Evolutionary conservation across 2,888 invertebrate species (phyloP).

Genomic region (Mythimna pallens): DNA sequence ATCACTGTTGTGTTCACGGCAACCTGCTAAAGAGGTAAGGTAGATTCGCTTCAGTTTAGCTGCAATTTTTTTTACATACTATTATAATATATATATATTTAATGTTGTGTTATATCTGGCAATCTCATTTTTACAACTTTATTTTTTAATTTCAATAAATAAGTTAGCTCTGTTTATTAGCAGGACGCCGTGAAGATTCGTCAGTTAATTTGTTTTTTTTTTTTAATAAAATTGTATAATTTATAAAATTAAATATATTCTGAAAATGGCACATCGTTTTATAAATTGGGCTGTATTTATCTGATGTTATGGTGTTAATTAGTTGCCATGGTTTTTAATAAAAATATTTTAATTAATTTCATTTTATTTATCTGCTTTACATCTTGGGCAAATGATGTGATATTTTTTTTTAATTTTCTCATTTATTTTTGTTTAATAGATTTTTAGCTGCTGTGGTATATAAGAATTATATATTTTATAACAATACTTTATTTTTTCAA

Average conservation of each 20-base stretch:
- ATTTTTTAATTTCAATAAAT: slow-evolving; percentile 35
- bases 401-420: too few relatives aligned
- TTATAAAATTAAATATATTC: slow-evolving; percentile 58
- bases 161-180: slow-evolving; percentile 27
- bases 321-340: slow-evolving; percentile 18
- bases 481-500: background rate
- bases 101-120: background rate
- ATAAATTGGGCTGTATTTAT: slow-evolving; percentile 55
- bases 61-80: slow-evolving; percentile 3
- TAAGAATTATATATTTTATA: background rate
- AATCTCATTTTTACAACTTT: background rate
- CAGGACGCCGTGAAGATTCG: slow-evolving; percentile 39
- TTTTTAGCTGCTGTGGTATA: background rate
- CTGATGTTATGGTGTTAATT: background rate
- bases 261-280: slow-evolving; percentile 63
- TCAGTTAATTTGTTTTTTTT: slow-evolving; percentile 46
- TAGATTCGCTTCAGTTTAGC: slow-evolving; percentile 13
- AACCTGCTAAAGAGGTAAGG: slow-evolving; percentile 39
- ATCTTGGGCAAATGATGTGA: too few relatives aligned
- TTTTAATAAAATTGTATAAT: slow-evolving; percentile 55
- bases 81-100: background rate
- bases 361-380: background rate
- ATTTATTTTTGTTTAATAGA: too few relatives aligned
- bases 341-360: background rate
- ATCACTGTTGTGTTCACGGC: slow-evolving; percentile 65